Evolutionary conservation across 2,888 invertebrate genomes (phyloP).

Genomic region (Megaustenia siamemsis): DNA sequence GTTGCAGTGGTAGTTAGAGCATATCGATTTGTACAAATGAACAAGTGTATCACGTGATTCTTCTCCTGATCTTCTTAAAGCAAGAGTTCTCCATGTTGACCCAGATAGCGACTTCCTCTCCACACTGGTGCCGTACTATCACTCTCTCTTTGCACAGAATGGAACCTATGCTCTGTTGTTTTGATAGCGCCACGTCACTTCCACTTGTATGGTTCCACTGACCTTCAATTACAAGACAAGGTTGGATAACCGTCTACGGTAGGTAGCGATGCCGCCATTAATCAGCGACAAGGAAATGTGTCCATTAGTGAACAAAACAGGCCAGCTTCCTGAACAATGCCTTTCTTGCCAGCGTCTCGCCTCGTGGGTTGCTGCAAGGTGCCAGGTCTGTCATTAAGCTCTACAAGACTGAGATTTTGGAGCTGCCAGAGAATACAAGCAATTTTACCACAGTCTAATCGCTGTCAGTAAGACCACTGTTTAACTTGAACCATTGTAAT

Average conservation of each 20-base stretch:
- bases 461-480: too few species aligned
- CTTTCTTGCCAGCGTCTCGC: constrained; percentile 5
- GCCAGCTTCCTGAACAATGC: constrained; percentile 6
- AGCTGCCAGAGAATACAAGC: too few species aligned
- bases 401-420: background rate
- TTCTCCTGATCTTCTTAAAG: too few species aligned
- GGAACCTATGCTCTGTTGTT: too few species aligned
- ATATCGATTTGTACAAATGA: too few species aligned
- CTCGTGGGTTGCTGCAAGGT: background rate
- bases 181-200: background rate
- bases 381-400: background rate
- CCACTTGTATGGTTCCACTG: background rate
- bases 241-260: background rate
- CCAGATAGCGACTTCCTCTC: background rate
- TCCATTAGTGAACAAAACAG: constrained; percentile 31
- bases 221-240: background rate
- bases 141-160: background rate
- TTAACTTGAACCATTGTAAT: too few species aligned
- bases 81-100: too few species aligned
- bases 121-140: background rate
- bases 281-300: constrained; percentile 3
- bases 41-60: too few species aligned
- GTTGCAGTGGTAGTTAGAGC: too few species aligned
- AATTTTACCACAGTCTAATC: too few species aligned
- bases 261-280: background rate